Percentiles rank a stretch among this genome's conserved stretches.
phyloP scores from a whole-genome alignment of 1,140 invertebrate species.

The Euschistus heros region DNA sequence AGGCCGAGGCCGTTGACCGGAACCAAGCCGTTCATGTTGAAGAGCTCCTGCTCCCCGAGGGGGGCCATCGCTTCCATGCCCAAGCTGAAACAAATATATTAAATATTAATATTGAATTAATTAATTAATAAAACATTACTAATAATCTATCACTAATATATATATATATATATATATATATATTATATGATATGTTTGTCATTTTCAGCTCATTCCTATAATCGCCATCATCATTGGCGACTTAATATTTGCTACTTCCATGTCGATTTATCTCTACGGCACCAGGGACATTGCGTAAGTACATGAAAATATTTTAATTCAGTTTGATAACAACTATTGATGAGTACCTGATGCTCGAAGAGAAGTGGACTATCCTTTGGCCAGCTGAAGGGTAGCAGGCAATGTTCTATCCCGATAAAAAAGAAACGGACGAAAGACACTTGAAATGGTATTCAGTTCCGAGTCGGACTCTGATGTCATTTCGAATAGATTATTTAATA shows the following conservation, averaged over 20 bases:
- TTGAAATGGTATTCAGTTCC: too few relatives aligned
- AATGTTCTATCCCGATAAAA: too few relatives aligned
- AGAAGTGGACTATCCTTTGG: too few relatives aligned
- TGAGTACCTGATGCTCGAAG: too few relatives aligned
- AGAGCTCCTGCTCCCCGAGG: slow-evolving; percentile 30
- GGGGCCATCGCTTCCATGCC: slow-evolving; percentile 32
- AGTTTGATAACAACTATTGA: too few relatives aligned
- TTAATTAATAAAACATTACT: background rate
- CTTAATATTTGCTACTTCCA: background rate
- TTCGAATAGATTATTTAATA: too few relatives aligned
- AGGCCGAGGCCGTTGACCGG: slow-evolving; percentile 27
- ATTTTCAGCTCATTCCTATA: background rate
- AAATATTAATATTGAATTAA: background rate
- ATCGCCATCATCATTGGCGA: background rate
- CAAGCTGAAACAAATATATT: slow-evolving; percentile 30
- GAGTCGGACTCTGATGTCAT: too few relatives aligned
- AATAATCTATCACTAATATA: background rate
- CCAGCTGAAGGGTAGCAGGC: too few relatives aligned
- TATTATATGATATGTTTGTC: background rate
- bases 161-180: background rate
- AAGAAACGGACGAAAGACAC: too few relatives aligned
- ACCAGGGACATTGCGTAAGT: slow-evolving; percentile 12
- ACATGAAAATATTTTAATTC: too few relatives aligned
- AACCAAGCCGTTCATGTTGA: slow-evolving; percentile 29
- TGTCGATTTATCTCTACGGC: background rate